phyloP scores from a whole-genome alignment of 2,888 invertebrate genomes.

The Andrena haemorrhoa region DNA sequence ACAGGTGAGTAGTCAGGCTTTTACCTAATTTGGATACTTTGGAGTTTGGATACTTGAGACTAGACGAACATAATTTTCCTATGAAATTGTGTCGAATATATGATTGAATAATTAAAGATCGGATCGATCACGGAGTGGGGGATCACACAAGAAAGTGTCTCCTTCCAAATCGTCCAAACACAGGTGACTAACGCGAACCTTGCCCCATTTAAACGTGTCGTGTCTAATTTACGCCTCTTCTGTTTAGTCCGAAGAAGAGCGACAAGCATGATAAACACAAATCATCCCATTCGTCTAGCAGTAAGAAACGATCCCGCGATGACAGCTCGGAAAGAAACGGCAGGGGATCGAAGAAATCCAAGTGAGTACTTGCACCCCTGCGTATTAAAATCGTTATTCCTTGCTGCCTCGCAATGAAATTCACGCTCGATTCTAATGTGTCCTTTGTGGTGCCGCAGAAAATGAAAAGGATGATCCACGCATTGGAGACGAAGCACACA shows the following conservation, averaged over 20 bases:
- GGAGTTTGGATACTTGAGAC: neutral
- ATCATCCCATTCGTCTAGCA: slow-evolving; percentile 85
- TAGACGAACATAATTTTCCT: slow-evolving; percentile 31
- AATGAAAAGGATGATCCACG: slow-evolving; percentile 60
- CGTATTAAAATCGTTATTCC: neutral
- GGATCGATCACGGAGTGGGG: slow-evolving; percentile 83
- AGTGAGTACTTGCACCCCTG: slow-evolving; percentile 83
- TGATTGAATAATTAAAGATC: slow-evolving; percentile 80
- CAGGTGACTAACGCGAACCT: slow-evolving; percentile 84
- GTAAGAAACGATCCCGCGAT: slow-evolving; percentile 91
- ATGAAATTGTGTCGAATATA: slow-evolving; percentile 48
- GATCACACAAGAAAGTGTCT: slow-evolving; percentile 84
- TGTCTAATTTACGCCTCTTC: slow-evolving; percentile 44
- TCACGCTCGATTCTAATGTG: neutral
- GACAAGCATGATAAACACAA: slow-evolving; percentile 84
- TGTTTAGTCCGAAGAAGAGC: slow-evolving; percentile 84
- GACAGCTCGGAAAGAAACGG: slow-evolving; percentile 89
- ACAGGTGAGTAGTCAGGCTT: slow-evolving; percentile 76
- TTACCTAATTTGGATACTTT: slow-evolving; percentile 8
- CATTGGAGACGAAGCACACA: slow-evolving; percentile 55
- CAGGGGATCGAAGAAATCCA: slow-evolving; percentile 90
- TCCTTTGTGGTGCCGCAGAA: slow-evolving; percentile 59
- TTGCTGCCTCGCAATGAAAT: too few species aligned
- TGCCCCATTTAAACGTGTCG: slow-evolving; percentile 22
- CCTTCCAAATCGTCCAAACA: slow-evolving; percentile 88